These are phyloP conservation scores for Porites australiensis DNA, from an alignment of 64 coral and sea anemone genomes.

Conservation along the genomic window DNA sequence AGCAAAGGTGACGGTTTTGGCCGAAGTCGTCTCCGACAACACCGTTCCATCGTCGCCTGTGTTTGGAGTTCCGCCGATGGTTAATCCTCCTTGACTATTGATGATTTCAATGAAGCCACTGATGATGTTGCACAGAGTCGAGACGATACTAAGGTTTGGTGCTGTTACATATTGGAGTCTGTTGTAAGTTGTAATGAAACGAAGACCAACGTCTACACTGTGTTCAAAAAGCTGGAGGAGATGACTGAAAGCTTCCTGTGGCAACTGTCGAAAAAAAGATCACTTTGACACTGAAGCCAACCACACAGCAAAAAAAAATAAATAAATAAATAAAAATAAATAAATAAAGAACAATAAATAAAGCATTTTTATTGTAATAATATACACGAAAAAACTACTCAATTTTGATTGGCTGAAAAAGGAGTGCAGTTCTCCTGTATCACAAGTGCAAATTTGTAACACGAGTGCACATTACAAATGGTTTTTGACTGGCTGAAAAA, in stretches of 20 bases:
- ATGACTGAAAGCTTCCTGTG: slow-evolving; percentile 47
- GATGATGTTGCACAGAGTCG: slow-evolving; percentile 82
- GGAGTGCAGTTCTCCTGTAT: too few relatives aligned
- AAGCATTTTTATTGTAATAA: too few relatives aligned
- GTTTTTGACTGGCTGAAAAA: too few relatives aligned
- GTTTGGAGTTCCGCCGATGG: background rate
- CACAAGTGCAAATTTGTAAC: too few relatives aligned
- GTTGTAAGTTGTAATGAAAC: slow-evolving; percentile 58
- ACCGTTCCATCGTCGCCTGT: background rate
- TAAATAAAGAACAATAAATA: too few relatives aligned
- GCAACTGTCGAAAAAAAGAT: slow-evolving; percentile 43
- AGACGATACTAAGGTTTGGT: slow-evolving; percentile 74
- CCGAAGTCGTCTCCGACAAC: slow-evolving; percentile 25
- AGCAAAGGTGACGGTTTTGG: slow-evolving; percentile 73
- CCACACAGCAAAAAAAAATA: background rate
- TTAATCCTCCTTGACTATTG: slow-evolving; percentile 66
- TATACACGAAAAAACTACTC: too few relatives aligned
- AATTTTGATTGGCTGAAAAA: too few relatives aligned
- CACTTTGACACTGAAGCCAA: background rate
- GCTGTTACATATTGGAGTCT: slow-evolving; percentile 61
- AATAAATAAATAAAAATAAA: too few relatives aligned
- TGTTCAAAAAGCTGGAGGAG: slow-evolving; percentile 72
- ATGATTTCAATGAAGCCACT: slow-evolving; percentile 78
- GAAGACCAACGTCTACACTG: slow-evolving; percentile 72
- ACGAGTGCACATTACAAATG: too few relatives aligned